Conservation (phyloP, 2,888 invertebrate species). For the Branchellion lobata region DNA sequence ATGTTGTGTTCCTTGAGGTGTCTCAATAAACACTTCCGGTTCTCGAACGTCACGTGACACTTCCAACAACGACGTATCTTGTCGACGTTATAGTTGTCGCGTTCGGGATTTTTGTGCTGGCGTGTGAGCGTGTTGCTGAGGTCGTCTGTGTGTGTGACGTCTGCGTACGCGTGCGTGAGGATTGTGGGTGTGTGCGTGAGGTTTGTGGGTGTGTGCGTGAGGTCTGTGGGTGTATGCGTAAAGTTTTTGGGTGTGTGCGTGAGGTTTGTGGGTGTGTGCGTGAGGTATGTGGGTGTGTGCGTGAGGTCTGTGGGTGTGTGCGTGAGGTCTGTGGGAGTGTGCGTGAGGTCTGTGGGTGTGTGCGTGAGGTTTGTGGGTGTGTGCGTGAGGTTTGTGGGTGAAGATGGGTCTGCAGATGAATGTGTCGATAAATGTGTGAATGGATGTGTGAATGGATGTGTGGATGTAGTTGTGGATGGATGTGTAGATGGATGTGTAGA, state of each 20-base stretch:
- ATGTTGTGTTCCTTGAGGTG: constrained; percentile 60
- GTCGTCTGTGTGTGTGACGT: not conserved
- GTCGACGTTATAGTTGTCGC: constrained; percentile 60
- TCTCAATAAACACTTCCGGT: constrained; percentile 56
- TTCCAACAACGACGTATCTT: constrained; percentile 60
- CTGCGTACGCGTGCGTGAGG: not conserved
- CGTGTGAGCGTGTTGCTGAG: not conserved
- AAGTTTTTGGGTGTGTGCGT: too few species aligned
- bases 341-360: too few species aligned
- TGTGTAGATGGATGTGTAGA: not conserved
- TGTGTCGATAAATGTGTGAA: too few species aligned
- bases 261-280: too few species aligned
- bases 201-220: too few species aligned
- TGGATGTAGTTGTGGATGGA: not conserved
- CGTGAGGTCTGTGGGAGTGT: too few species aligned
- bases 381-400: too few species aligned
- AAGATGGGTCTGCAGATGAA: too few species aligned
- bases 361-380: too few species aligned
- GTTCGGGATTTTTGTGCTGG: constrained; percentile 56
- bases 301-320: too few species aligned
- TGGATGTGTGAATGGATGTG: not conserved
- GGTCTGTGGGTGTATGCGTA: not conserved
- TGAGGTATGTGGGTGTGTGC: too few species aligned
- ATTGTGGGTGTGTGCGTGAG: too few species aligned
- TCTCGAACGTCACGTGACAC: constrained; percentile 56